Base-by-base conservation (phyloP, 2,888 invertebrate species). In the Urechis unicinctus region DNA sequence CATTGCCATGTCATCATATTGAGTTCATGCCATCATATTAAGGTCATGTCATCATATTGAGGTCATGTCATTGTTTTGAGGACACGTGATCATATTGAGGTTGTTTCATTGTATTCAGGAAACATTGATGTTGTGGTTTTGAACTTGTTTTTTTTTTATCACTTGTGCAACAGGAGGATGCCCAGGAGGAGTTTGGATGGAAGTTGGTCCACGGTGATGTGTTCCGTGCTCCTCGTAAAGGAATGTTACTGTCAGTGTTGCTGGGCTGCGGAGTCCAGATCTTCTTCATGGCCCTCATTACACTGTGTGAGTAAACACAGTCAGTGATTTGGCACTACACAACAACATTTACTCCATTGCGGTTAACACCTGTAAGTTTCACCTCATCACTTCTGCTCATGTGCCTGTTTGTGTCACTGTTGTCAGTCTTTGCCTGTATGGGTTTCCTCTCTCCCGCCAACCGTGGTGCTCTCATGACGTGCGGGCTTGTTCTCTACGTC, bases 371-470 rank as follows among this genome's bases (percentile, higher is more conserved):
- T n/a, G n/a, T n/a, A n/a, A n/a, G n/a, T n/a, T n/a, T n/a, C n/a
- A n/a, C n/a, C n/a, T n/a, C n/a, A n/a, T n/a, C n/a, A n/a, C n/a
- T n/a, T n/a, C n/a, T n/a, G n/a, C n/a, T n/a, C n/a, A n/a, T n/a
- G n/a, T n/a, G n/a, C n/a, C n/a, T n/a, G n/a, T n/a, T n/a, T n/a
- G n/a, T n/a, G n/a, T n/a, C n/a, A n/a, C n/a, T 52, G 22, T 13
- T 73, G 77, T 51, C 72, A 85, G 94, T 91, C 21, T 97, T 98
- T 81, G 98, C 98, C n/a, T 97, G 97, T 78, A 84, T 98, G 62
- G 98, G 98, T 53, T 98, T 98, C 81, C 83, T 98, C 55, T 97
- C 96, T 9, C 98, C 98, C 0, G 97, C 97, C 3, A 97, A 98
- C 81, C 86, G 98, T 70, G 98, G 98, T 6, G 94, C 96, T 0